These are phyloP conservation scores for Zosterops japonicus DNA, from an alignment of 2,113 vertebrate genomes.

Conservation along the genomic window DNA sequence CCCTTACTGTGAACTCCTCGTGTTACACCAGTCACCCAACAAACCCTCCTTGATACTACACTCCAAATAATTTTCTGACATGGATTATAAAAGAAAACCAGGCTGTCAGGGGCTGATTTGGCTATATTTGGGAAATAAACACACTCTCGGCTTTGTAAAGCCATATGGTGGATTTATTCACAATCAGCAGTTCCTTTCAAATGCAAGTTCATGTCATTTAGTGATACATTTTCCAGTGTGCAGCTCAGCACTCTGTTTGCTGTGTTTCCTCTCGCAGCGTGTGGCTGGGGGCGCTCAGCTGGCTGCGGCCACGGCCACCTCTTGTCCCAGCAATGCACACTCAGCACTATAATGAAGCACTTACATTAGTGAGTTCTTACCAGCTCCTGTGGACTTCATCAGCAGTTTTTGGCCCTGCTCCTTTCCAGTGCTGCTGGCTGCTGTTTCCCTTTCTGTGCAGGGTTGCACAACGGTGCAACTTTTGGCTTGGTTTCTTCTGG, in stretches of 20 bases:
- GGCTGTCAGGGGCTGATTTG: slow-evolving; percentile 26
- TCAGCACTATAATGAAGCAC: slow-evolving; percentile 41
- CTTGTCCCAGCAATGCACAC: not conserved
- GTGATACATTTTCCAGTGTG: slow-evolving; percentile 46
- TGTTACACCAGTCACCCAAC: not conserved
- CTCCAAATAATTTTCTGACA: slow-evolving; percentile 32
- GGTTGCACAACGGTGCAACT: not conserved
- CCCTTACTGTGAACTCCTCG: not conserved
- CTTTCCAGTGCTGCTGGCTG: not conserved
- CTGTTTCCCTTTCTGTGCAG: not conserved
- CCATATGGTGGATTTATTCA: slow-evolving; percentile 66
- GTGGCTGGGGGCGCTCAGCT: not conserved
- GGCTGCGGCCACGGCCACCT: not conserved
- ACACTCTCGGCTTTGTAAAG: slow-evolving; percentile 46
- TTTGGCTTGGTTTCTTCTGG: not conserved
- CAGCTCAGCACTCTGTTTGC: slow-evolving; percentile 32
- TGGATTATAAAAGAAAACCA: slow-evolving; percentile 53
- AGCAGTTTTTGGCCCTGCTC: not conserved
- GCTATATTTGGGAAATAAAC: slow-evolving; percentile 57
- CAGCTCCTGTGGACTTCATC: not conserved
- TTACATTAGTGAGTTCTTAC: slow-evolving; percentile 24
- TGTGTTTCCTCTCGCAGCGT: not conserved
- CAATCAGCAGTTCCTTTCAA: slow-evolving; percentile 65
- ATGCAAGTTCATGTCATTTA: slow-evolving; percentile 30
- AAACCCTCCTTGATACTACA: not conserved